These are phyloP conservation scores for Masnerella sp. DNA, from an alignment of 2,888 invertebrate genomes.

Conservation along the genomic window DNA sequence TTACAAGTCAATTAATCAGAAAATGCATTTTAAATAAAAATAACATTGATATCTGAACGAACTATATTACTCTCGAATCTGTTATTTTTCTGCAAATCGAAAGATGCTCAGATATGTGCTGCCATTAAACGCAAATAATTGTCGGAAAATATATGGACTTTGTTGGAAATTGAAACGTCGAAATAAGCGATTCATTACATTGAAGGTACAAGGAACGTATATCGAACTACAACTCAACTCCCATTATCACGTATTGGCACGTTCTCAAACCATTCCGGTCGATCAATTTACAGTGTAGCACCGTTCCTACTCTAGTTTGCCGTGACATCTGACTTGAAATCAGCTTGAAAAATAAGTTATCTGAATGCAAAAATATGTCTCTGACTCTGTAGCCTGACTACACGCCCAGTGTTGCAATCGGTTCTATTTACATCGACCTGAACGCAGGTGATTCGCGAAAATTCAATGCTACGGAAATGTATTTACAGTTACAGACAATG, in stretches of 20 bases:
- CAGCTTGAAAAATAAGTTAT: constrained; percentile 20
- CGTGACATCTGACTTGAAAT: neutral
- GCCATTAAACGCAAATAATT: constrained; percentile 22
- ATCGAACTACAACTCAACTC: constrained; percentile 3
- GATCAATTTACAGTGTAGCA: constrained; percentile 18
- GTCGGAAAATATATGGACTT: constrained; percentile 22
- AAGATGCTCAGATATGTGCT: constrained; percentile 38
- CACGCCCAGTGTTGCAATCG: neutral
- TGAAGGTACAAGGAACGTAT: neutral
- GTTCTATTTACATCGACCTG: too few species aligned
- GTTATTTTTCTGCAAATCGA: constrained; percentile 27
- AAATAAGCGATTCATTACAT: constrained; percentile 19
- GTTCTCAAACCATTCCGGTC: constrained; percentile 9
- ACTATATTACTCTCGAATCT: too few species aligned
- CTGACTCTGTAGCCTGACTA: neutral
- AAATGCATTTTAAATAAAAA: too few species aligned
- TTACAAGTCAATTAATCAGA: too few species aligned
- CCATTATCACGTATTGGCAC: constrained; percentile 37
- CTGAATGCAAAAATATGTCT: constrained; percentile 26
- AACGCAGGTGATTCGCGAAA: neutral
- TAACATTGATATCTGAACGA: too few species aligned
- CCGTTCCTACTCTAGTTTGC: too few species aligned
- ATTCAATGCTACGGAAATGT: neutral
- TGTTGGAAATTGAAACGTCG: constrained; percentile 14
- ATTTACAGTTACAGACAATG: constrained; percentile 8